Percentiles rank a stretch among this genome's conserved stretches.
These are phyloP conservation scores for Anthopleura xanthogrammica DNA, from an alignment of 92 coral and sea anemone genomes.

Conservation along the genomic window DNA sequence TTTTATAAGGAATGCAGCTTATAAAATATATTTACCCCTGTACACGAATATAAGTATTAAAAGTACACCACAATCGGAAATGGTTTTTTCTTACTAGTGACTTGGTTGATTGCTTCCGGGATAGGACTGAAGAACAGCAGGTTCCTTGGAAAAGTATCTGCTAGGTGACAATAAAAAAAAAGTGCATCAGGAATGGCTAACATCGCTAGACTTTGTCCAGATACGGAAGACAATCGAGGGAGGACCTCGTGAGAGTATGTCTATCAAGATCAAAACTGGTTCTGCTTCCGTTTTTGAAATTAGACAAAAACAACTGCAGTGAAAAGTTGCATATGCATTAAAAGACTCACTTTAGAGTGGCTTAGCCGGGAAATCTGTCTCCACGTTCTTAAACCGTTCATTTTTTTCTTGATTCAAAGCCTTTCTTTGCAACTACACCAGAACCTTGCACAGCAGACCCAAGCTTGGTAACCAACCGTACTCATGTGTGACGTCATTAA, in stretches of 20 bases:
- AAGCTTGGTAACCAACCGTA: conserved; percentile 13
- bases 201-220: neutral
- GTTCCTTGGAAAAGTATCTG: conserved; percentile 52
- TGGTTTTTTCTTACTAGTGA: conserved; percentile 51
- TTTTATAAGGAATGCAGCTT: neutral
- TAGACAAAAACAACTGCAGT: neutral
- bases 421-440: conserved; percentile 4
- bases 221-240: neutral
- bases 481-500: conserved; percentile 27
- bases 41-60: neutral
- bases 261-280: neutral
- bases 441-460: neutral
- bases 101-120: conserved; percentile 71
- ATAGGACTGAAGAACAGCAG: conserved; percentile 32
- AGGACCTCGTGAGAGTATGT: neutral
- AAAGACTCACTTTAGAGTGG: conserved; percentile 50
- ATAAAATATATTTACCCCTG: neutral
- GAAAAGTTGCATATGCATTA: neutral
- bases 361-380: conserved; percentile 63
- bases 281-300: conserved; percentile 3
- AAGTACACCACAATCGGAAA: neutral
- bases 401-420: conserved; percentile 27
- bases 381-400: conserved; percentile 63
- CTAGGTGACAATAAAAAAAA: conserved; percentile 23
- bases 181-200: neutral